Base-by-base conservation (phyloP, 2,113 vertebrate genomes). In the Ptilorrhoa leucosticta region DNA sequence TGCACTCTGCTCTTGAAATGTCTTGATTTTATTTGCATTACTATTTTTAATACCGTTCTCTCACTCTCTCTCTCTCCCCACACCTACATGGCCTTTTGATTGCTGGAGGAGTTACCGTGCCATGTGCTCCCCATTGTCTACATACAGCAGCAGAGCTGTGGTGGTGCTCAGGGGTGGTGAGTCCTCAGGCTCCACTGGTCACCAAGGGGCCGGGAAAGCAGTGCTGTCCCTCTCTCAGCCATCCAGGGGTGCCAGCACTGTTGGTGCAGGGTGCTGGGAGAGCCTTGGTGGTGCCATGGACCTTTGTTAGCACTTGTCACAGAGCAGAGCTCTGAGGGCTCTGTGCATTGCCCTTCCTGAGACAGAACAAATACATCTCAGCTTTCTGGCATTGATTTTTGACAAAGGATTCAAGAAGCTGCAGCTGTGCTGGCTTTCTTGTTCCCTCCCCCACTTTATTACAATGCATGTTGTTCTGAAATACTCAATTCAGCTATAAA, bases 401-500 rank as follows among this genome's bases (percentile, higher is more conserved):
- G 96, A 98, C 97, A 97, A 85, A 97, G 94, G 80, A 95, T 92
- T 97, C 88, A 92, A 97, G 97, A 96, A 95, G 93, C 96, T 97
- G 95, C 98, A 98, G 97, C 97, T 98, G 97, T 91, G 79, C 69
- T 56, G 87, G 94, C 89, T 95, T 94, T 72, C 72, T 94, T 13
- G 11, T 69, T 48, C 97, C 97, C 94, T 97, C 97, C 97, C 97
- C 98, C 97, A 70, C 97, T 97, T 97, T 93, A 92, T 97, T 98
- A 98, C 98, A 98, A 98, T 98, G 98, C 90, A 77, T 97, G 99
- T 99, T 98, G 98, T 97, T 98, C 97, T 97, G 98, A 98, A 98
- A 98, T 96, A 95, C 98, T 98, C 98, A 98, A 95, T 98, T 98
- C 98, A 98, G 98, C 98, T 98, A 98, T 99, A 99, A 99, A 99